A percentile compares a stretch with the other conserved stretches of the same genome.
These are phyloP conservation scores for Sebastolobus alascanus DNA, from an alignment of 2,797 vertebrate genomes.

Conservation along the genomic window DNA sequence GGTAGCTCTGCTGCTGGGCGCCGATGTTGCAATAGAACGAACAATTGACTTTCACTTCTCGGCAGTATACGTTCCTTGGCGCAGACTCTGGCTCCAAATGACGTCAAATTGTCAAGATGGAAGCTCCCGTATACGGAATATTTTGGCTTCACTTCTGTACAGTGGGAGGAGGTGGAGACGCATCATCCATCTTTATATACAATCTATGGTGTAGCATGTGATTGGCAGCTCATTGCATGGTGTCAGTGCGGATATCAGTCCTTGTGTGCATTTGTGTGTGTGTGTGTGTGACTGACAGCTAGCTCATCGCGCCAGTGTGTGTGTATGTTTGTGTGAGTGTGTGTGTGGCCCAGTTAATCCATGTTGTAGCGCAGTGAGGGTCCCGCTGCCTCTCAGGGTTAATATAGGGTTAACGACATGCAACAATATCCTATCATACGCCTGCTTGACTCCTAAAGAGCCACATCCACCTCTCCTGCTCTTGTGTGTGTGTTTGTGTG, in stretches of 20 bases:
- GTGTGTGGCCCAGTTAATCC: slow-evolving; percentile 86
- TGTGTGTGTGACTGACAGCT: slow-evolving; percentile 59
- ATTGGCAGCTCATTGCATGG: slow-evolving; percentile 63
- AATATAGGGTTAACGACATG: slow-evolving; percentile 87
- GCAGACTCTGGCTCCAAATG: too few relatives aligned
- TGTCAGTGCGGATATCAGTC: slow-evolving; percentile 44
- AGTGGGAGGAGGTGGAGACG: too few relatives aligned
- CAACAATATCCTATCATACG: slow-evolving; percentile 90
- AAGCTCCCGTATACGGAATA: too few relatives aligned
- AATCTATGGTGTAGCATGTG: slow-evolving; percentile 39
- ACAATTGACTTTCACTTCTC: too few relatives aligned
- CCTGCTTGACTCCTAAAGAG: slow-evolving; percentile 91
- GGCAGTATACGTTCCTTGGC: too few relatives aligned
- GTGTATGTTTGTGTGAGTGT: slow-evolving; percentile 53
- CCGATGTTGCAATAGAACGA: too few relatives aligned
- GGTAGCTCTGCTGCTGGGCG: too few relatives aligned
- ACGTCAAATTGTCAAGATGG: too few relatives aligned
- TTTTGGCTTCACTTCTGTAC: too few relatives aligned
- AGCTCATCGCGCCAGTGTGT: slow-evolving; percentile 30
- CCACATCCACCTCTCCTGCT: slow-evolving; percentile 77
- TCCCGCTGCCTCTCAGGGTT: slow-evolving; percentile 77
- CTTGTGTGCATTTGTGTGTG: slow-evolving; percentile 21
- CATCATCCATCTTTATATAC: too few relatives aligned
- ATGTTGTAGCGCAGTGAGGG: slow-evolving; percentile 71
- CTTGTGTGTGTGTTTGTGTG: slow-evolving; percentile 12